A percentile compares a stretch with the other conserved stretches of the same genome.
Evolutionary conservation across 2,797 vertebrate species (phyloP).

Genomic region (Heterohyrax brucei): DNA sequence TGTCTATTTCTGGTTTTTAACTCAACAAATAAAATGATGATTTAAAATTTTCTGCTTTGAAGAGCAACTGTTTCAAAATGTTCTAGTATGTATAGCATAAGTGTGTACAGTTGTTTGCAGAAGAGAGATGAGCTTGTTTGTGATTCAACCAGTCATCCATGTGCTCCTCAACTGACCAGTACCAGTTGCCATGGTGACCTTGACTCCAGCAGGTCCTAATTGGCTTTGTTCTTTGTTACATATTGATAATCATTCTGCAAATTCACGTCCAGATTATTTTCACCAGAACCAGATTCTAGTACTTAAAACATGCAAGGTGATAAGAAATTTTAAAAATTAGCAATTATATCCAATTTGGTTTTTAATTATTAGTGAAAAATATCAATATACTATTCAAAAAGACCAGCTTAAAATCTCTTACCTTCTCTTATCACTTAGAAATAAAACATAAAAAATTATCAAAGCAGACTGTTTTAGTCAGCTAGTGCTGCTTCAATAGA

Average conservation of each 20-base stretch:
- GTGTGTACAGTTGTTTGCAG: not conserved
- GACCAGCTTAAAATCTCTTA: slow-evolving; percentile 18
- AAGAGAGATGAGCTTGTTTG: no score
- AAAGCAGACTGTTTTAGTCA: not conserved
- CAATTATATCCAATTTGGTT: not conserved
- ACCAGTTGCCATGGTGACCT: not conserved
- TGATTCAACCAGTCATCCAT: not conserved
- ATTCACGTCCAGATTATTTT: not conserved
- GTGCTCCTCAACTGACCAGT: not conserved
- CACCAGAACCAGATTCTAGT: not conserved
- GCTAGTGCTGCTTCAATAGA: no score
- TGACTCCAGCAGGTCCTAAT: fast-evolving
- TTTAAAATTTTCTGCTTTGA: not conserved
- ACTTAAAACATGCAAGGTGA: not conserved
- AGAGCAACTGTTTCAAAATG: not conserved
- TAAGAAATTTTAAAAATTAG: not conserved
- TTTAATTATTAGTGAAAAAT: not conserved
- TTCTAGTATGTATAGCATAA: not conserved
- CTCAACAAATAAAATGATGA: not conserved
- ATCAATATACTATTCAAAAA: not conserved
- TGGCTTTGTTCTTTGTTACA: not conserved
- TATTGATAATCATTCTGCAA: not conserved
- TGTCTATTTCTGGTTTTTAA: not conserved
- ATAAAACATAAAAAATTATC: not conserved
- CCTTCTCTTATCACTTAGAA: not conserved